Evolutionary conservation across 1,140 invertebrate genomes (phyloP), one percentile per base, ranked within the genome.

Genomic region (Microplitis mediator): DNA sequence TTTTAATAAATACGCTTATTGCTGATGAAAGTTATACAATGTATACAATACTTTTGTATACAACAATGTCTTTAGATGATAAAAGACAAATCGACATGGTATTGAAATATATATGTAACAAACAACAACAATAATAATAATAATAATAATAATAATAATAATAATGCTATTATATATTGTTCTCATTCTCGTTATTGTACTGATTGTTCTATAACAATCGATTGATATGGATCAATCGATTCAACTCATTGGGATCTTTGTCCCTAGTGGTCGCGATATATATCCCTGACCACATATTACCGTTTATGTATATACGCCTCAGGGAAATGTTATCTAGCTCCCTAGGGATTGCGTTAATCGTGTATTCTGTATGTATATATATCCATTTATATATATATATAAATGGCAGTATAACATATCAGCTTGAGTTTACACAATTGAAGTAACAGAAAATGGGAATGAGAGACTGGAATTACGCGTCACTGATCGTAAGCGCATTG

Each of bases 281-380:
- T 45, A 66, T 66, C 70, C 51, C 51, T 64, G 52, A 65, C 70
- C 63, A 72, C 71, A 72, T 66, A 72, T 72, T 72, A 62, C 71
- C 71, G 63, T 72, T 72, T 72, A 72, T 72, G 70, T 72, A 66
- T 72, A 58, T 35, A 13, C 51, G 63, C 64, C 54, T 64, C 6
- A 34, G 56, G 71, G 71, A 72, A 51, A 51, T 72, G 71, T 56
- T 67, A 72, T 72, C 71, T 72, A 39, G 39, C 56, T 11, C 71
- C 23, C 52, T 32, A 66, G 62, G 54, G 70, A 68, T 72, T 72
- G 71, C 56, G 71, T 72, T 72, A 72, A 72, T 72, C 71, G 71
- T 67, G 45, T 45, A 23, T 23, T 23, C 23, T 23, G 23, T 23
- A 23, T 23, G 23, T 23, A 23, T 23, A 23, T 23, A 23, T 23